phyloP scores from a whole-genome alignment of 2,113 vertebrate species.

The Daubentonia madagascariensis region DNA sequence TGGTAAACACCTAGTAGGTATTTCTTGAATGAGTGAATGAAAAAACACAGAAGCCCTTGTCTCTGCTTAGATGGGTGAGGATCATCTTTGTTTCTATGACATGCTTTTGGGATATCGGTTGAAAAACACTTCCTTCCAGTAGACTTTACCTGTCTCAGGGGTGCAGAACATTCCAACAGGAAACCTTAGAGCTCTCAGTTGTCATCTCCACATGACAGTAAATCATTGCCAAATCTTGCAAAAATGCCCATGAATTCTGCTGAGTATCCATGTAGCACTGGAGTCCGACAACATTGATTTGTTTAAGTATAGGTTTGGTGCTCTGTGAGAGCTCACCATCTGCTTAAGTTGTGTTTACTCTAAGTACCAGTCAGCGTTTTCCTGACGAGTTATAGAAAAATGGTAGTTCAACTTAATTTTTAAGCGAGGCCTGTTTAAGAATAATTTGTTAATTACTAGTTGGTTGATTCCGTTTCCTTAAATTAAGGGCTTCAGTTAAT shows the following conservation, averaged over 20 bases:
- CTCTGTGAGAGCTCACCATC: constrained; percentile 59
- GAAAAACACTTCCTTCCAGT: constrained; percentile 46
- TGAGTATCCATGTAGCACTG: constrained; percentile 67
- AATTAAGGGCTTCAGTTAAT: constrained; percentile 79
- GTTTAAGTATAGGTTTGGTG: constrained; percentile 75
- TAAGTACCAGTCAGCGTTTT: constrained; percentile 76
- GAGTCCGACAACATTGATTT: constrained; percentile 68
- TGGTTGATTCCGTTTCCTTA: constrained; percentile 78
- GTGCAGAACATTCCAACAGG: constrained; percentile 46
- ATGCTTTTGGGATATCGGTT: neutral
- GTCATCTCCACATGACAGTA: constrained; percentile 54
- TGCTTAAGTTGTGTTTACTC: constrained; percentile 78
- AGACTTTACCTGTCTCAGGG: constrained; percentile 27
- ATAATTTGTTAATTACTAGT: constrained; percentile 85
- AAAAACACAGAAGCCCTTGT: neutral
- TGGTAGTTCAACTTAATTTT: constrained; percentile 74
- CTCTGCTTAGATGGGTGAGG: neutral
- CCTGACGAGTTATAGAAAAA: constrained; percentile 75
- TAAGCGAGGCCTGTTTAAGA: constrained; percentile 78
- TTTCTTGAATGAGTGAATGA: neutral
- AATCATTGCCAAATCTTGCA: constrained; percentile 71
- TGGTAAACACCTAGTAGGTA: neutral
- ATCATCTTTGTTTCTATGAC: constrained; percentile 1
- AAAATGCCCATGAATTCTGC: constrained; percentile 76
- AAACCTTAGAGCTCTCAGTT: constrained; percentile 41